phyloP scores from a whole-genome alignment of 2,113 vertebrate genomes.

The Isurus oxyrinchus region DNA sequence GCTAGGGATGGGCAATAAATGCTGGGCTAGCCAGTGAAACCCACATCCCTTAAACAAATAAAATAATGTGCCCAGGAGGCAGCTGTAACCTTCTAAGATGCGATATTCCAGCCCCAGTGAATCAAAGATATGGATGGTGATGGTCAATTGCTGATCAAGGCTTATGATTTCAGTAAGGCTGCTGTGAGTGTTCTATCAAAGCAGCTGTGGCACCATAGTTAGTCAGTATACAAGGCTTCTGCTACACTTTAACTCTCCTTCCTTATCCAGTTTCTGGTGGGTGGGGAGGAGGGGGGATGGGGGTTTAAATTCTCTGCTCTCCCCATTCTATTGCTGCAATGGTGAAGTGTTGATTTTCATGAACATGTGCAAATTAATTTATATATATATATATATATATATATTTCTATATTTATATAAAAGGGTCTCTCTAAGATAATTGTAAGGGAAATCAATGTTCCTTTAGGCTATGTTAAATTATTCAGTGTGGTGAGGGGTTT shows the following conservation, averaged over 20 bases:
- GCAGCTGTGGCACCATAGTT: neutral
- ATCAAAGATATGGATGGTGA: neutral
- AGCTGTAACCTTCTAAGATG: neutral
- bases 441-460: neutral
- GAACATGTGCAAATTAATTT: neutral
- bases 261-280: neutral
- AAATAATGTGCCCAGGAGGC: neutral
- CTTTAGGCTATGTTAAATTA: slow-evolving; percentile 3
- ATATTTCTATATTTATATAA: neutral
- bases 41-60: neutral
- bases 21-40: no score
- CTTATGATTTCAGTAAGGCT: neutral
- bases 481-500: slow-evolving; percentile 5
- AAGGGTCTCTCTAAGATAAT: neutral
- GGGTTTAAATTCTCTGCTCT: neutral
- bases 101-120: neutral
- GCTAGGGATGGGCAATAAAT: no score
- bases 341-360: neutral
- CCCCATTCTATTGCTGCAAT: neutral
- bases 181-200: neutral
- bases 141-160: neutral
- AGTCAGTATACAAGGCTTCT: neutral
- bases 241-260: neutral
- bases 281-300: neutral
- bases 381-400: neutral